Conservation (phyloP, 2,113 vertebrate species). For the Progne subis region DNA sequence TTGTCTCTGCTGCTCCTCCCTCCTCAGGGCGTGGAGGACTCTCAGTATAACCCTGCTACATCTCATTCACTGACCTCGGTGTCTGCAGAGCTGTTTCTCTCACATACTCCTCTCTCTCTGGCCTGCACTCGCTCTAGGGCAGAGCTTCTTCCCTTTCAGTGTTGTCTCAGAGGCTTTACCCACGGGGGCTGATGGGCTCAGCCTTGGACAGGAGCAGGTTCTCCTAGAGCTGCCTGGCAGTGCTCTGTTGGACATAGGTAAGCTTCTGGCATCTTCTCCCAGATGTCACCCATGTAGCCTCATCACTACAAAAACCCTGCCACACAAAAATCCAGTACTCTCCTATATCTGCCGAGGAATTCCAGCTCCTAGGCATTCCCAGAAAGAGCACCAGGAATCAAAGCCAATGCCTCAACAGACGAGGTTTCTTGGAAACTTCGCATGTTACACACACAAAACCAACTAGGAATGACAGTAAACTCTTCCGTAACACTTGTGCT, state of each 20-base stretch:
- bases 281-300: neutral
- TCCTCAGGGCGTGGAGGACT: neutral
- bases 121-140: neutral
- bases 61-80: neutral
- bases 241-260: neutral
- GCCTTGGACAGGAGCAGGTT: neutral
- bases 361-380: neutral
- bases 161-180: neutral
- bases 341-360: neutral
- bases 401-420: neutral
- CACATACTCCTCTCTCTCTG: neutral
- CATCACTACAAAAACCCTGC: neutral
- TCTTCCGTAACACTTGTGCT: neutral
- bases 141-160: neutral
- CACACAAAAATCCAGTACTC: neutral
- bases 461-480: neutral
- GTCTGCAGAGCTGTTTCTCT: neutral
- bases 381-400: neutral
- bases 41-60: neutral
- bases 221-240: neutral
- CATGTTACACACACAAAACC: neutral
- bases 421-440: neutral
- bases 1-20: neutral
- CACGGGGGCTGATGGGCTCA: rapidly evolving
- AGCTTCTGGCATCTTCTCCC: neutral